phyloP scores from a whole-genome alignment of 2,888 invertebrate species.

The Acanthosepion pharaonis region DNA sequence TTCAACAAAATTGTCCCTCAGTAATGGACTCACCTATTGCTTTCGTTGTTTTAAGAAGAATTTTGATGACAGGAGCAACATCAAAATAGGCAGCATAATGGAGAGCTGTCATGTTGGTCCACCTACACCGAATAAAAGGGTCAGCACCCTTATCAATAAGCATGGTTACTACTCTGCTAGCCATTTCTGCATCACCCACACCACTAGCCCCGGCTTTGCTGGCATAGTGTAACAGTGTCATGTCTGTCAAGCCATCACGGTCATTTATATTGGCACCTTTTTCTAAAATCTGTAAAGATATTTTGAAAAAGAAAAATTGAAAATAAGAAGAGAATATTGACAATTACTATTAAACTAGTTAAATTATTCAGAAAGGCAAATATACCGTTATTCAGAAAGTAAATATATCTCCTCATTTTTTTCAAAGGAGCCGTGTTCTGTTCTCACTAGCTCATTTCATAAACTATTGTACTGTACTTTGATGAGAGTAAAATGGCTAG shows the following conservation, averaged over 20 bases:
- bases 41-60: constrained; percentile 72
- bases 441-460: too few relatives aligned
- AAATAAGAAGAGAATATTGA: too few relatives aligned
- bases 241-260: constrained; percentile 77
- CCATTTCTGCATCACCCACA: constrained; percentile 72
- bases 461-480: too few relatives aligned
- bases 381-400: too few relatives aligned
- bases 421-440: too few relatives aligned
- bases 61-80: constrained; percentile 74
- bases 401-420: too few relatives aligned
- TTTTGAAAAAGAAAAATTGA: not conserved
- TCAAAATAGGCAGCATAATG: constrained; percentile 78
- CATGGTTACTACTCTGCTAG: constrained; percentile 66
- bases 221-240: constrained; percentile 77
- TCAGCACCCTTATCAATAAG: constrained; percentile 74
- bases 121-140: constrained; percentile 75
- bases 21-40: constrained; percentile 64
- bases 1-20: too few relatives aligned
- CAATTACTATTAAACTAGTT: too few relatives aligned
- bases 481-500: too few relatives aligned
- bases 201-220: constrained; percentile 76
- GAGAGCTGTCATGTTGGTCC: constrained; percentile 77
- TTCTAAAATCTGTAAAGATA: constrained; percentile 72
- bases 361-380: too few relatives aligned
- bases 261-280: constrained; percentile 76